Conservation (phyloP, 2,113 vertebrate genomes). For the Cephalopholis sonnerati region DNA sequence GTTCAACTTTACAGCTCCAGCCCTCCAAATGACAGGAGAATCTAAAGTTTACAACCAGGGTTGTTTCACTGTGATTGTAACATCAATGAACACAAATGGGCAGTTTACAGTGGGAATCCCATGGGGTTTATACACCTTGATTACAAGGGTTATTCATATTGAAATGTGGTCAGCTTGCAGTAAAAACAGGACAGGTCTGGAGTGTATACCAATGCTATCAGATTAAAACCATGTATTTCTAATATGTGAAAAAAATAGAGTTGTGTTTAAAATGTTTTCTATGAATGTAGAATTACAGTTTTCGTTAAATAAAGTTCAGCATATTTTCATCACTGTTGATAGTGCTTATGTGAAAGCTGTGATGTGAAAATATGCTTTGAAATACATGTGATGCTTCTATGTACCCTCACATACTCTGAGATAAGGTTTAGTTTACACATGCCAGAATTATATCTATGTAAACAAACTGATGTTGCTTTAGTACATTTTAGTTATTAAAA, state of each 20-base stretch:
- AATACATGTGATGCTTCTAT: slow-evolving; percentile 21
- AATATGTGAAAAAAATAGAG: background rate
- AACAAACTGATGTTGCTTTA: slow-evolving; percentile 67
- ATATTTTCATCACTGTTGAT: background rate
- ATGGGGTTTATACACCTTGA: slow-evolving; percentile 40
- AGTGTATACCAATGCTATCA: background rate
- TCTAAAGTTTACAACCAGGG: slow-evolving; percentile 46
- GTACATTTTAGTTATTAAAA: slow-evolving; percentile 65
- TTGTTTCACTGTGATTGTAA: slow-evolving; percentile 20
- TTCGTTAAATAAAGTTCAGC: too few species aligned
- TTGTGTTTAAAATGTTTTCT: background rate
- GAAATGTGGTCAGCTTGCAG: slow-evolving; percentile 37
- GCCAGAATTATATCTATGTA: slow-evolving; percentile 52
- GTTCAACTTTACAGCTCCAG: slow-evolving; percentile 26
- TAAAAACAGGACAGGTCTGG: slow-evolving; percentile 27
- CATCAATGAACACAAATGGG: slow-evolving; percentile 34
- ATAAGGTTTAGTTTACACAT: slow-evolving; percentile 56
- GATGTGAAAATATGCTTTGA: slow-evolving; percentile 24
- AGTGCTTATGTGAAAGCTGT: background rate
- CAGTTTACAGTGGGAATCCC: slow-evolving; percentile 47
- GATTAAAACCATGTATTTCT: slow-evolving; percentile 7
- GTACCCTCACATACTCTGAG: slow-evolving; percentile 20
- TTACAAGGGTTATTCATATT: slow-evolving; percentile 43
- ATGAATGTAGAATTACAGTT: too few species aligned
- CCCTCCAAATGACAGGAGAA: slow-evolving; percentile 24